These are phyloP conservation scores for Drosophila kanapiae DNA, from an alignment of 1,140 invertebrate species.

Conservation along the genomic window DNA sequence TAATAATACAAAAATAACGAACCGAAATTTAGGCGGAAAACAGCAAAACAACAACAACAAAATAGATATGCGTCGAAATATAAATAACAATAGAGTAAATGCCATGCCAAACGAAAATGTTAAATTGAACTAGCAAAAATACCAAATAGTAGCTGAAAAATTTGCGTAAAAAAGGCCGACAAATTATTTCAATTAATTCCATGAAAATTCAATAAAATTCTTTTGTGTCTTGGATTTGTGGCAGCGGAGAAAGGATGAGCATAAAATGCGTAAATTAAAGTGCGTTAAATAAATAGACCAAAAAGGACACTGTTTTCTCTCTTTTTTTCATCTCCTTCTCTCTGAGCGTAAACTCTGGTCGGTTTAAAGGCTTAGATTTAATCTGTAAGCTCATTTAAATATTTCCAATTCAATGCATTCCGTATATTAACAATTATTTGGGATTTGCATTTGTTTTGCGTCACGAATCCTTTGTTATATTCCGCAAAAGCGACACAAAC, in stretches of 20 bases:
- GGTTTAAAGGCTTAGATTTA: constrained; percentile 37
- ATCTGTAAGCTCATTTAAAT: constrained; percentile 41
- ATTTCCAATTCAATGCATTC: constrained; percentile 35
- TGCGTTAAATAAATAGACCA: constrained; percentile 12
- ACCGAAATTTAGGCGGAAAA: constrained; percentile 12
- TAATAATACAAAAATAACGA: constrained; percentile 25
- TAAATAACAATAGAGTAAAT: constrained; percentile 30
- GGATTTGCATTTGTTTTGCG: constrained; percentile 23
- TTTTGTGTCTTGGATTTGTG: constrained; percentile 17
- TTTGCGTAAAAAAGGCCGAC: constrained; percentile 9
- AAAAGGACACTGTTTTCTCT: background rate
- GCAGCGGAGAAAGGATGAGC: constrained; percentile 3
- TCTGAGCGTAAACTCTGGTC: constrained; percentile 8
- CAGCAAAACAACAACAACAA: background rate
- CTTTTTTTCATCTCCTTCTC: background rate
- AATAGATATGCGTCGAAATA: background rate
- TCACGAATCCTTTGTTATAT: constrained; percentile 9
- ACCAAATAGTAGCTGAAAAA: constrained; percentile 17
- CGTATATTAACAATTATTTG: constrained; percentile 25
- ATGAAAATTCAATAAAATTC: constrained; percentile 28
- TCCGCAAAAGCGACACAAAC: constrained; percentile 22
- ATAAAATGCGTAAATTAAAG: constrained; percentile 14
- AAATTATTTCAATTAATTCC: constrained; percentile 33
- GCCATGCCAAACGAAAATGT: constrained; percentile 25
- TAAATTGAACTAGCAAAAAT: constrained; percentile 15